These are phyloP conservation scores for Coremacera marginata DNA, from an alignment of 2,888 invertebrate genomes.

Conservation along the genomic window DNA sequence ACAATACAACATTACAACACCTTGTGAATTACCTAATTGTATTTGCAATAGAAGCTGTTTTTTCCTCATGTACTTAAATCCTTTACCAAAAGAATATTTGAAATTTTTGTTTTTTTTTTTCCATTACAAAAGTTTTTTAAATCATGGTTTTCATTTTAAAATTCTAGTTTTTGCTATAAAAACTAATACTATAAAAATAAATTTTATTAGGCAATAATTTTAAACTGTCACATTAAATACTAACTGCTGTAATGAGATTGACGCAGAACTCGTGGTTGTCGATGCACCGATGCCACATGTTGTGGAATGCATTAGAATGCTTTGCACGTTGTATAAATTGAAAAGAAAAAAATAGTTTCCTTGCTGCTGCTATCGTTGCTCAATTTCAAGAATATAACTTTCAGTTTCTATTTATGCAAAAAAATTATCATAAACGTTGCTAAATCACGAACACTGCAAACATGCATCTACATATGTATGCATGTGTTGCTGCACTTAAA, in stretches of 20 bases:
- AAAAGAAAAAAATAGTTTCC: background rate
- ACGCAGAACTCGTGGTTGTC: conserved; percentile 50
- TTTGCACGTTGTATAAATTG: conserved; percentile 34
- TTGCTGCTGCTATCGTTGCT: conserved; percentile 33
- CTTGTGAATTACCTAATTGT: too few relatives aligned
- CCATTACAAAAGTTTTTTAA: too few relatives aligned
- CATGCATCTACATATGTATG: conserved; percentile 2
- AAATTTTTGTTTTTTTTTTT: too few relatives aligned
- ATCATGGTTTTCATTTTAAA: too few relatives aligned
- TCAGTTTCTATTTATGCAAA: background rate
- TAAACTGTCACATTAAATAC: conserved; percentile 42
- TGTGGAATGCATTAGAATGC: conserved; percentile 63
- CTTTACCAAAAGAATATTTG: too few relatives aligned
- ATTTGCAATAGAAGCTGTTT: too few relatives aligned
- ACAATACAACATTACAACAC: too few relatives aligned
- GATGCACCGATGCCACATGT: conserved; percentile 63
- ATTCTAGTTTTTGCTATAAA: too few relatives aligned
- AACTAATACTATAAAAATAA: too few relatives aligned
- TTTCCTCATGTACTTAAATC: too few relatives aligned
- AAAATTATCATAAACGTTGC: conserved; percentile 24
- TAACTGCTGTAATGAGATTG: conserved; percentile 54
- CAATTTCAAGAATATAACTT: background rate
- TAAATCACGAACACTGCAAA: conserved; percentile 20
- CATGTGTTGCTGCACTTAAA: background rate
- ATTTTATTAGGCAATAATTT: background rate